Evolutionary conservation across 2,888 invertebrate species (phyloP), one percentile per base, ranked within the genome.

Genomic region (Agrochola lychnidis): DNA sequence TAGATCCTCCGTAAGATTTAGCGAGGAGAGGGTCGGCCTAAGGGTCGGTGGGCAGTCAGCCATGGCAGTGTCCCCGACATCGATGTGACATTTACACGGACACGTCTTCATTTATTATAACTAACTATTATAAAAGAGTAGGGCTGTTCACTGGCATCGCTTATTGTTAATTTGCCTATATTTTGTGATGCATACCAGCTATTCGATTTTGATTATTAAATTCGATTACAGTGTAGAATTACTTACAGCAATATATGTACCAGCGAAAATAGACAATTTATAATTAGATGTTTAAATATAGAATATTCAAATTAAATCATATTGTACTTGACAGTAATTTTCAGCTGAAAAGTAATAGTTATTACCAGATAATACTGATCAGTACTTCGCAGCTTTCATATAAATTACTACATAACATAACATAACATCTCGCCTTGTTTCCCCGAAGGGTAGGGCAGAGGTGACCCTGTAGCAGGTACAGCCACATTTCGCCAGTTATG

Each of bases 21-120:
- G 69, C 62, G 80, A 67, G 76, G 73, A 79, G 73, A 70, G 45
- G 75, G 67, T 61, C 66, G 70, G 79, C 73, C 73, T 77, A 80
- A 78, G 82, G 85, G 82, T 74, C 76, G 77, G 62, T 76, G 86
- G 62, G 85, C 88, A 89, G 78, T 84, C 82, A 90, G 78, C 85
- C 87, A 81, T 89, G 81, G 80, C n/a, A 53, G 78, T 83, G 82
- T 71, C 82, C 82, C 83, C 82, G 84, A 89, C 89, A 79, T 83
- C 85, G 74, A 87, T 75, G 80, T 86, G 86, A 89, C 85, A 88
- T 89, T 85, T 87, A 86, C 83, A 87, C 85, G 78, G 84, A 81
- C 81, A 75, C 69, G 57, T 81, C 84, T 81, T 82, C 87, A 78
- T 69, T 70, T 73, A 70, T 83, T 76, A 82, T 80, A 76, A 79